Base-by-base conservation (phyloP, 1,140 invertebrate species). In the Drosophila murphyi region DNA sequence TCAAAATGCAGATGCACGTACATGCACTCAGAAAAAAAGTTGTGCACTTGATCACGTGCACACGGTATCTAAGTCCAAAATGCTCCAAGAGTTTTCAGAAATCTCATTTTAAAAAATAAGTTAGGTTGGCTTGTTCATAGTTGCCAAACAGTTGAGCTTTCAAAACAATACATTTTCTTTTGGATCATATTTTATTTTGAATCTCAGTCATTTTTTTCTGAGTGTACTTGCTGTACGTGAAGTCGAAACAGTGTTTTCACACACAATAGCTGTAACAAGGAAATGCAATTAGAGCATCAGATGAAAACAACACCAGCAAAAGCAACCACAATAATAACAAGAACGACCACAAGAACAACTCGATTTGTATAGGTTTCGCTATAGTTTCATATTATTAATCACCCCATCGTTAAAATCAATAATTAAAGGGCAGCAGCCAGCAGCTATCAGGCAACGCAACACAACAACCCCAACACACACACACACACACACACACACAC, bases 371-470 rank as follows among this genome's bases (percentile, higher is more conserved):
- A 52, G n/a, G 45, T 62, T 62, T 47, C 39, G 75, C 61, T 47
- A 56, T 52, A 48, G 35, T 57, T 55, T 45, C 52, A 50, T 82
- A 88, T 83, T 87, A 87, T 87, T 88, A 88, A 87, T 88, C 80
- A 82, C 72, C 78, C 80, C 77, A 72, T 67, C 72, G 69, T 64
- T 75, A 61, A 67, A 80, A 87, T 87, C 83, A 88, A 87, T 87
- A 88, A 88, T 87, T 88, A 87, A 88, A 88, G 65, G 79, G 72
- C 69, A 88, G 76, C 59, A 69, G 56, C 56, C 69, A 88, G 76
- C 59, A 69, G 64, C 56, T 8, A 52, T 10, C 51, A 28, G 39
- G 8, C 39, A 29, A 45, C 43, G 8, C 29, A 39, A 41, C 43
- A 29, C 51, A 31, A 20, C 50, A 43, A 41, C 43, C 50, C 20